Percentiles rank a stretch among this genome's conserved stretches.
These are phyloP conservation scores for Panagrolaimus sp. DNA, from an alignment of 1,140 invertebrate genomes.

Conservation along the genomic window DNA sequence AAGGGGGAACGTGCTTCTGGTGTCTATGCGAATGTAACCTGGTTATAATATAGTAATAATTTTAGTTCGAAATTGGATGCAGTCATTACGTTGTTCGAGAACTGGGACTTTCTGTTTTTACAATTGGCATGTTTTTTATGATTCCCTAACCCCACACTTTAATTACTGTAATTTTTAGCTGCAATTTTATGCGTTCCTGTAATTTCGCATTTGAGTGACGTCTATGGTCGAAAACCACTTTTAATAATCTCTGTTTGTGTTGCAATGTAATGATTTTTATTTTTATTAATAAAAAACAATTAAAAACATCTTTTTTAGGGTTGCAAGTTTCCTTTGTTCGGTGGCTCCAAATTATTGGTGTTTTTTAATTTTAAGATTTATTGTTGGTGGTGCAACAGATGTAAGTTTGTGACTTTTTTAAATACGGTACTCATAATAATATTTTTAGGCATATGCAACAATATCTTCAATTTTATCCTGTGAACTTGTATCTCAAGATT, in stretches of 20 bases:
- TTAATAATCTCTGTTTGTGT: not conserved
- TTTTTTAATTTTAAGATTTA: slow-evolving; percentile 10
- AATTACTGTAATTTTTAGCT: not conserved
- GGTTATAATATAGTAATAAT: too few species aligned
- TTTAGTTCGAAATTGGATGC: not conserved
- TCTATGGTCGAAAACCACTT: not conserved
- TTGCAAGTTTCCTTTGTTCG: not conserved
- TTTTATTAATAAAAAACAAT: too few species aligned
- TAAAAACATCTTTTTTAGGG: too few species aligned
- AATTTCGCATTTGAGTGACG: not conserved
- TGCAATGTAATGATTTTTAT: not conserved
- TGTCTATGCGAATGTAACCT: too few species aligned
- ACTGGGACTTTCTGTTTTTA: not conserved
- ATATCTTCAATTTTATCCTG: slow-evolving; percentile 17
- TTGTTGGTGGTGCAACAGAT: not conserved
- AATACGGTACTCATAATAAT: not conserved
- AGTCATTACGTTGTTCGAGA: not conserved
- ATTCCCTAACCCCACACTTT: not conserved
- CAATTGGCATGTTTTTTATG: slow-evolving; percentile 1
- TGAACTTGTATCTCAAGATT: slow-evolving; percentile 17
- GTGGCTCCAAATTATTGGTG: not conserved
- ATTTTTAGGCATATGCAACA: slow-evolving; percentile 19
- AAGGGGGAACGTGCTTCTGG: too few species aligned
- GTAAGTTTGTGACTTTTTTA: not conserved
- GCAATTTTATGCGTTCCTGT: not conserved